Evolutionary conservation across 1,140 invertebrate species (phyloP).

Genomic region (Drosophila nigromelanica): DNA sequence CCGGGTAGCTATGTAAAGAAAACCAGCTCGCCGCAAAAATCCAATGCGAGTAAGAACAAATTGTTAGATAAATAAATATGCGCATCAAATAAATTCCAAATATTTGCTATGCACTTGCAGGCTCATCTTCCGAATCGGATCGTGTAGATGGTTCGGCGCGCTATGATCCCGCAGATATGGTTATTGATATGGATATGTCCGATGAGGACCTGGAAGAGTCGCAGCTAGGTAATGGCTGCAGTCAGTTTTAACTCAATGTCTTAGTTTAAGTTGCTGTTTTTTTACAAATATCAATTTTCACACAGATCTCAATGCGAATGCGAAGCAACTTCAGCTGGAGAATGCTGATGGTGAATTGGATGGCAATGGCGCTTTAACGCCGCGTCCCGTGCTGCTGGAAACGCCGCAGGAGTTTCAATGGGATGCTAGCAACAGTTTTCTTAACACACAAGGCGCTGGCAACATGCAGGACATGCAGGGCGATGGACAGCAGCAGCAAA

Average conservation of each 20-base stretch:
- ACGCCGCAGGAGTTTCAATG: constrained; percentile 75
- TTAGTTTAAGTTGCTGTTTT: constrained; percentile 18
- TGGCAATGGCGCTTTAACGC: constrained; percentile 45
- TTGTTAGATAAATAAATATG: neutral
- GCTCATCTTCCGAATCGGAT: constrained; percentile 74
- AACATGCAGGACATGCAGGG: constrained; percentile 55
- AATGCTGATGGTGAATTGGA: constrained; percentile 46
- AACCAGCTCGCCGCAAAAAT: constrained; percentile 80
- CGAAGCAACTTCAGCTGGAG: constrained; percentile 23
- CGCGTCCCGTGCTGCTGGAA: constrained; percentile 70
- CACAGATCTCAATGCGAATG: constrained; percentile 56
- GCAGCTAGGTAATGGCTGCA: constrained; percentile 61
- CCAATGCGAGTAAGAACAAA: constrained; percentile 77
- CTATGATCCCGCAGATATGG: constrained; percentile 85
- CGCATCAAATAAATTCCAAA: neutral
- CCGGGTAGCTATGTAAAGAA: constrained; percentile 55
- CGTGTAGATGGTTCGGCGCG: constrained; percentile 72
- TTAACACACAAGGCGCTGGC: constrained; percentile 34
- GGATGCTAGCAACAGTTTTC: constrained; percentile 62
- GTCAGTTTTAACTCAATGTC: neutral
- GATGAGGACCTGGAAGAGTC: constrained; percentile 86
- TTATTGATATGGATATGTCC: constrained; percentile 90
- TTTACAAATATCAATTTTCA: constrained; percentile 24
- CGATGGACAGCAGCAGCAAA: constrained; percentile 49
- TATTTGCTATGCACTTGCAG: constrained; percentile 25